A percentile compares a stretch with the other conserved stretches of the same genome.
phyloP scores from a whole-genome alignment of 2,797 vertebrate species.

The Harpagifer antarcticus region DNA sequence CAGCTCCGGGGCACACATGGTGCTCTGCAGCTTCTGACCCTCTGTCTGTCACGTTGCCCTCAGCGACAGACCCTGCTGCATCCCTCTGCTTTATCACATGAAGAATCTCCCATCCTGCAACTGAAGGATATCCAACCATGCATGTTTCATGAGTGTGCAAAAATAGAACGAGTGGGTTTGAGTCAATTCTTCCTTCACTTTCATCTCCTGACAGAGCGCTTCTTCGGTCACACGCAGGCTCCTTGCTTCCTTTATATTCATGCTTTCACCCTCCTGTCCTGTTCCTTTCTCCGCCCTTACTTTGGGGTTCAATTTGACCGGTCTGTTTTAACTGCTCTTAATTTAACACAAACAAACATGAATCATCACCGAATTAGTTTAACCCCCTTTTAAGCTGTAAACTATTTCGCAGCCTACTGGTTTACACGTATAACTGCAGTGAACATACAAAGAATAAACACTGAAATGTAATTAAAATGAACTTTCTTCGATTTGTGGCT shows the following conservation, averaged over 20 bases:
- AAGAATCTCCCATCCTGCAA: background rate
- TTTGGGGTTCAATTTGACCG: no score
- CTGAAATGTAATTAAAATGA: no score
- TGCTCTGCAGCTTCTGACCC: conserved; percentile 48
- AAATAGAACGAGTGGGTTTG: conserved; percentile 26
- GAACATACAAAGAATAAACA: no score
- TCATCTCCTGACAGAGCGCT: background rate
- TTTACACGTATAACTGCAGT: no score
- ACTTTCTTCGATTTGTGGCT: no score
- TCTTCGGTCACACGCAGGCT: background rate
- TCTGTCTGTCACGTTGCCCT: conserved; percentile 40
- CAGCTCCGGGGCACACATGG: conserved; percentile 68
- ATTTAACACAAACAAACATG: no score
- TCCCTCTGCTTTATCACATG: background rate
- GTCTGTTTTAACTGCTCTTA: no score
- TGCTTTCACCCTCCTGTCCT: no score
- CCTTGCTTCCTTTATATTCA: background rate
- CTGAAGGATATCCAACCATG: conserved; percentile 1
- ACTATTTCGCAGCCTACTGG: no score
- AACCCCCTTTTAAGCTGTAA: no score
- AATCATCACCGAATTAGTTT: no score
- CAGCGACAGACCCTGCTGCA: conserved; percentile 3
- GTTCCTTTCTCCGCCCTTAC: no score
- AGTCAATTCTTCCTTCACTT: conserved; percentile 26
- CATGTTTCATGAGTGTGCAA: conserved; percentile 31